These are phyloP conservation scores for Micoletzkya japonica DNA, from an alignment of 2,888 invertebrate genomes.

Conservation along the genomic window DNA sequence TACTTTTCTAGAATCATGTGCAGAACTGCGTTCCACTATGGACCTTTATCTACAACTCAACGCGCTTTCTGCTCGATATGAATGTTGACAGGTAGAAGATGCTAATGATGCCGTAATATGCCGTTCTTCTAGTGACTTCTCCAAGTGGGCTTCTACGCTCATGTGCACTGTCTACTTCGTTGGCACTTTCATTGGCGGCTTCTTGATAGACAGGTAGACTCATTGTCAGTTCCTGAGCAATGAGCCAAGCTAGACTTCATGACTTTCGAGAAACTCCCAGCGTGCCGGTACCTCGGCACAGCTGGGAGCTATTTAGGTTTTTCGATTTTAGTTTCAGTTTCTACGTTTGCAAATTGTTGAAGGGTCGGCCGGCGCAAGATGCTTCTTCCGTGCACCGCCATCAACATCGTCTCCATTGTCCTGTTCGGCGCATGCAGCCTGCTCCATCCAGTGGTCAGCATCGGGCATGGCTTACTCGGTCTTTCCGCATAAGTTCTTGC, in stretches of 20 bases:
- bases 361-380: slow-evolving; percentile 46
- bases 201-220: slow-evolving; percentile 50
- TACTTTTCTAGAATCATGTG: neutral
- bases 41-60: slow-evolving; percentile 47
- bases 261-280: no score
- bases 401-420: slow-evolving; percentile 38
- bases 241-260: no score
- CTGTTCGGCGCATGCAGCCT: slow-evolving; percentile 43
- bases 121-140: slow-evolving; percentile 26
- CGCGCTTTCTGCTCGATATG: slow-evolving; percentile 36
- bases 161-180: slow-evolving; percentile 49
- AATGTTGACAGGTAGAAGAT: neutral
- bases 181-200: slow-evolving; percentile 44
- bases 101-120: neutral
- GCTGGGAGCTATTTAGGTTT: neutral
- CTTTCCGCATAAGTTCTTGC: no score
- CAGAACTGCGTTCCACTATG: slow-evolving; percentile 49
- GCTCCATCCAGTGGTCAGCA: slow-evolving; percentile 32
- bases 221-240: no score
- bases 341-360: slow-evolving; percentile 13
- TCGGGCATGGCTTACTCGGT: no score
- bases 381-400: slow-evolving; percentile 41
- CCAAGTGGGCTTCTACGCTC: slow-evolving; percentile 47
- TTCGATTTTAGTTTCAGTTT: neutral
- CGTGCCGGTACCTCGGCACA: no score